Evolutionary conservation across 2,113 vertebrate species (phyloP).

Genomic region (Willisornis vidua): DNA sequence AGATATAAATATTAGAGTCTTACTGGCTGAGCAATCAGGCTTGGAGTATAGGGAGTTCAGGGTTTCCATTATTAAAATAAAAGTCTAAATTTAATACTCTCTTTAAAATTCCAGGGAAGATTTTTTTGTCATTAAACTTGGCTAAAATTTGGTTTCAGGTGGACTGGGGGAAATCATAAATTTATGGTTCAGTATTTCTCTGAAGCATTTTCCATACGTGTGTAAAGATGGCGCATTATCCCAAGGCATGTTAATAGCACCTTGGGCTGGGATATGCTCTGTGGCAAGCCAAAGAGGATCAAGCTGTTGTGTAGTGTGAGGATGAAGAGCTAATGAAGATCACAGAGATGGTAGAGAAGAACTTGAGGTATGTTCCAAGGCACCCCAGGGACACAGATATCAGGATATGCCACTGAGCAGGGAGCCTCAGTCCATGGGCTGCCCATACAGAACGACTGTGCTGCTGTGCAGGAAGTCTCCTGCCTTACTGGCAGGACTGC

Average conservation of each 20-base stretch:
- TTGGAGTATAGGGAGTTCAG: neutral
- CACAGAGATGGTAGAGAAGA: neutral
- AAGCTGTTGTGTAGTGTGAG: neutral
- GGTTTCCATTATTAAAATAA: neutral
- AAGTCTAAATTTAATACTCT: neutral
- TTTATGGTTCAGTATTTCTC: neutral
- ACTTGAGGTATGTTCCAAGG: neutral
- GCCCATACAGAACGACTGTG: rapidly evolving
- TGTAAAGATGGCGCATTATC: neutral
- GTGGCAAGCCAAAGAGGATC: neutral
- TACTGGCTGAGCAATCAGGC: neutral
- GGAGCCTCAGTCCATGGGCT: neutral
- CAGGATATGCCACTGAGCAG: neutral
- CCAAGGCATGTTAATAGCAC: neutral
- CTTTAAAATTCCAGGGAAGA: neutral
- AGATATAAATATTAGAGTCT: neutral
- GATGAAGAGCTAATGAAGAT: neutral
- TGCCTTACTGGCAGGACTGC: neutral
- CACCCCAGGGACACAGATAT: neutral
- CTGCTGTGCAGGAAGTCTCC: neutral
- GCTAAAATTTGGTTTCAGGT: neutral
- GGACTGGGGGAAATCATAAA: neutral
- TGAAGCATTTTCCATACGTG: neutral
- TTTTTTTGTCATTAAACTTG: neutral
- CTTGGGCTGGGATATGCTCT: neutral